Percentiles rank a stretch among this genome's conserved stretches.
Evolutionary conservation across 2,797 vertebrate genomes (phyloP).

Genomic region (Distichodus sexfasciatus): DNA sequence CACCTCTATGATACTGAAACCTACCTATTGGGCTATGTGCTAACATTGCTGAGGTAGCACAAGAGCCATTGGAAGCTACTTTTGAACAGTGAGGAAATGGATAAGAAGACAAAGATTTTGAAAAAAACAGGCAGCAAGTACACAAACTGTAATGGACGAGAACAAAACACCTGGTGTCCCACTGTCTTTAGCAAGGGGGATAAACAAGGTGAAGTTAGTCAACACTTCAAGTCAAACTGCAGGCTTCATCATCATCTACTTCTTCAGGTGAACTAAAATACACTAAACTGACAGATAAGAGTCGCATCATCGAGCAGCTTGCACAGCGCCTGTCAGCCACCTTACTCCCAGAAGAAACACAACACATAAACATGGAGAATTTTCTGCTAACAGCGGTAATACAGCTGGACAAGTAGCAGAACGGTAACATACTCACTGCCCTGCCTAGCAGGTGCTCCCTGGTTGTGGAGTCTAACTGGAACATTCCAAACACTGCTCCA

Average conservation of each 20-base stretch:
- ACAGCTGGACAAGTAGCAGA: conserved; percentile 36
- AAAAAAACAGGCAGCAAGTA: neutral
- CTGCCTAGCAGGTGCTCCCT: conserved; percentile 43
- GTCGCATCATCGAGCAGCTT: conserved; percentile 42
- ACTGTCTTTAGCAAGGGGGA: neutral
- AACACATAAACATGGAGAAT: conserved; percentile 21
- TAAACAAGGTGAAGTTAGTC: neutral
- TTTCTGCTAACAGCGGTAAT: conserved; percentile 45
- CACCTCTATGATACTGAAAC: conserved; percentile 53
- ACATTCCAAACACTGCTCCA: neutral
- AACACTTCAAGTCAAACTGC: neutral
- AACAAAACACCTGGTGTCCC: neutral
- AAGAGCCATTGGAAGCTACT: conserved; percentile 47
- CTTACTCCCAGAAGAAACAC: conserved; percentile 5
- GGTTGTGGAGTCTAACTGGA: conserved; percentile 41
- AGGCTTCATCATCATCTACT: neutral
- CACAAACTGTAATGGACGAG: neutral
- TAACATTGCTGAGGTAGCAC: conserved; percentile 51
- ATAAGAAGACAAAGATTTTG: neutral
- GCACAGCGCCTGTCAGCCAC: conserved; percentile 37
- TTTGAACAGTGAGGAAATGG: neutral
- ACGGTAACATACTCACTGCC: conserved; percentile 29
- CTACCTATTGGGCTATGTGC: conserved; percentile 47
- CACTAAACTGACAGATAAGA: conserved; percentile 34
- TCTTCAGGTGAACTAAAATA: neutral